Conservation (phyloP, 2,797 vertebrate genomes). For the Okamejei kenojei region DNA sequence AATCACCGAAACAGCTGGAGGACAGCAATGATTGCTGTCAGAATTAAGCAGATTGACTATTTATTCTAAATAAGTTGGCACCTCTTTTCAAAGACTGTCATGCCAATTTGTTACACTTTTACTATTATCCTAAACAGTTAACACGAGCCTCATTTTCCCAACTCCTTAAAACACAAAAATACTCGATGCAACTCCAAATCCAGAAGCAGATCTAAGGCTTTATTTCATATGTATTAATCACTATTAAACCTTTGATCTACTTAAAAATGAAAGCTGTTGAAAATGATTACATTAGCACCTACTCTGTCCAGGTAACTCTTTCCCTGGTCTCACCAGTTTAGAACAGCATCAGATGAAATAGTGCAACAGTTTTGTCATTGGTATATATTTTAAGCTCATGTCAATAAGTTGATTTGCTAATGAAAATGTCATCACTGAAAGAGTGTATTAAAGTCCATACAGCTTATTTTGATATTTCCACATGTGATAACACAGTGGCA, state of each 20-base stretch:
- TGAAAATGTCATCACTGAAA: background rate
- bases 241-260: background rate
- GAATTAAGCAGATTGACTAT: background rate
- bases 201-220: background rate
- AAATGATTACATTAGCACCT: background rate
- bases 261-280: background rate
- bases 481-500: background rate
- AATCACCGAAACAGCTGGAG: background rate
- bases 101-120: background rate
- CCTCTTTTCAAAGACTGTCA: background rate
- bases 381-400: background rate
- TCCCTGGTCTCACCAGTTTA: background rate
- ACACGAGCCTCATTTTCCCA: background rate
- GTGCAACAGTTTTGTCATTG: background rate
- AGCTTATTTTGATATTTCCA: background rate
- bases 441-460: background rate
- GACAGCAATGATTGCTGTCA: background rate
- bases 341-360: background rate
- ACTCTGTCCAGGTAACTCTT: background rate
- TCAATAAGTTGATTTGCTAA: background rate
- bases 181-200: background rate
- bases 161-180: background rate
- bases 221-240: background rate
- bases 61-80: background rate
- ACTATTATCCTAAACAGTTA: background rate